Conservation (phyloP, 2,888 invertebrate species). For the Pharmacophagus antenor region DNA sequence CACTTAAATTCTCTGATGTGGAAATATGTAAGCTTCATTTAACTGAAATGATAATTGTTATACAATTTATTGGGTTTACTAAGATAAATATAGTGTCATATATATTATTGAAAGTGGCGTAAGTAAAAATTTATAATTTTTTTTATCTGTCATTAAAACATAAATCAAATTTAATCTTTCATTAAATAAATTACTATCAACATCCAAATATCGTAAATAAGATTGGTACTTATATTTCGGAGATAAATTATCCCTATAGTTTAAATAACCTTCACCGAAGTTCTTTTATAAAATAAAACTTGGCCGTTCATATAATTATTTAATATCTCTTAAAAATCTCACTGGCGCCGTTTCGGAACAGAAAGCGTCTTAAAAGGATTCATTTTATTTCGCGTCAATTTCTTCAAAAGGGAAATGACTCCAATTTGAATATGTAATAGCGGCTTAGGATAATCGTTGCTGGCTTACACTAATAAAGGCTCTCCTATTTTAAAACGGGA, state of each 20-base stretch:
- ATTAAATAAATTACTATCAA: background rate
- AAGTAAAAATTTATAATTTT: no score
- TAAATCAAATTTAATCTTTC: background rate
- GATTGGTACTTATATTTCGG: no score
- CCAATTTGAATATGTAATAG: constrained; percentile 81
- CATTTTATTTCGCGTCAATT: constrained; percentile 80
- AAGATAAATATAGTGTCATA: background rate
- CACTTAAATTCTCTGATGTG: constrained; percentile 56
- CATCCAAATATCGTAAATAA: no score
- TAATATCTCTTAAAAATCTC: constrained; percentile 50
- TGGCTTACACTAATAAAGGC: constrained; percentile 81
- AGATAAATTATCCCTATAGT: no score
- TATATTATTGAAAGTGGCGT: background rate
- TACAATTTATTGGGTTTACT: constrained; percentile 34
- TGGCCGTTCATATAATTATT: background rate
- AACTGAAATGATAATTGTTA: constrained; percentile 42
- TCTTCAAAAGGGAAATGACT: constrained; percentile 77
- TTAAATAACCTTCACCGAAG: no score
- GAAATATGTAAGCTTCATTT: constrained; percentile 67
- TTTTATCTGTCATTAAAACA: background rate
- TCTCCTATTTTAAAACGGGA: constrained; percentile 71
- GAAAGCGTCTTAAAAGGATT: constrained; percentile 67
- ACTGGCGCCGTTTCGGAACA: constrained; percentile 59
- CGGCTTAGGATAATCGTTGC: constrained; percentile 78
- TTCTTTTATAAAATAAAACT: background rate